Evolutionary conservation across 2,797 vertebrate genomes (phyloP).

Genomic region (Loris lydekkerianus): DNA sequence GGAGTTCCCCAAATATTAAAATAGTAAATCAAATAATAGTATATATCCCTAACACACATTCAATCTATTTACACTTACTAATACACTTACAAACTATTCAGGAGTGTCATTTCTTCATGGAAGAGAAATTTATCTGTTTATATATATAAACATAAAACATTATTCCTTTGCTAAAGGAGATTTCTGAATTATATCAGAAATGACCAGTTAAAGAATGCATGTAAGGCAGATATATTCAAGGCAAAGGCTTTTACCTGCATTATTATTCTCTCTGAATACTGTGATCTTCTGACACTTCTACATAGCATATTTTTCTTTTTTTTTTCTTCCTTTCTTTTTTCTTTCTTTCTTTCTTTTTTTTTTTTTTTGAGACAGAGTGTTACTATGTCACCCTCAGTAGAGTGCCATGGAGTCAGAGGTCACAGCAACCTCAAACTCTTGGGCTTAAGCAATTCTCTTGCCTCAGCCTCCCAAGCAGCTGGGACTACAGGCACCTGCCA

Average conservation of each 20-base stretch:
- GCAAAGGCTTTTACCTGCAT: not conserved
- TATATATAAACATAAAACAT: not conserved
- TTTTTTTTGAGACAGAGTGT: too few species aligned
- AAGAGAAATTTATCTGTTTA: not conserved
- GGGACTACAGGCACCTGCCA: too few species aligned
- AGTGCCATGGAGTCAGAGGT: too few species aligned
- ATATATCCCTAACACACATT: not conserved
- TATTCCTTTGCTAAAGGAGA: not conserved
- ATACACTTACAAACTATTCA: not conserved
- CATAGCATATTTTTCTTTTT: not conserved
- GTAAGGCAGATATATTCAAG: not conserved
- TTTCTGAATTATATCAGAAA: constrained; percentile 5
- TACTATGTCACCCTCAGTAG: too few species aligned
- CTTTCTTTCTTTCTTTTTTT: too few species aligned
- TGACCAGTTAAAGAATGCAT: not conserved
- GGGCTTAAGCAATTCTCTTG: too few species aligned
- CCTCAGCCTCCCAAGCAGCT: too few species aligned
- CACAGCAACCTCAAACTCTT: too few species aligned
- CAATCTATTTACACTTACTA: not conserved
- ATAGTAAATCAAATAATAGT: not conserved
- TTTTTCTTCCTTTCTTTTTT: too few species aligned
- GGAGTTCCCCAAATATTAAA: not conserved
- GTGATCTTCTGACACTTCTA: not conserved
- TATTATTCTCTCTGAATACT: not conserved
- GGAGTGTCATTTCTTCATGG: not conserved